A percentile compares a stretch with the other conserved stretches of the same genome.
Conservation (phyloP, 2,888 invertebrate genomes). For the Drosophila suboccidentalis region DNA sequence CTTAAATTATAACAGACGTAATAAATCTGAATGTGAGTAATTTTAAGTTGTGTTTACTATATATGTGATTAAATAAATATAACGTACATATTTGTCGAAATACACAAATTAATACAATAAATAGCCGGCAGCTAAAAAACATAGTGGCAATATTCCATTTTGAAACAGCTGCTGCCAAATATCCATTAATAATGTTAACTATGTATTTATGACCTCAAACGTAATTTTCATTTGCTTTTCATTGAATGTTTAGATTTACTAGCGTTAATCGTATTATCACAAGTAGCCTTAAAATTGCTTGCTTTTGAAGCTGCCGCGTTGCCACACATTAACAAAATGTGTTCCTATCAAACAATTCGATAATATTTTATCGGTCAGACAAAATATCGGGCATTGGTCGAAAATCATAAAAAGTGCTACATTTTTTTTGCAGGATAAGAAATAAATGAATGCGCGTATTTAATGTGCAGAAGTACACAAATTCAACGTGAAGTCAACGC, state of each 20-base stretch:
- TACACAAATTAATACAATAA: constrained; percentile 1
- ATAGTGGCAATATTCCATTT: background rate
- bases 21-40: background rate
- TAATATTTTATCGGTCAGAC: constrained; percentile 28
- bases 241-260: background rate
- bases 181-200: background rate
- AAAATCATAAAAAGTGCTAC: constrained; percentile 52
- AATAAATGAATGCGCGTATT: constrained; percentile 57
- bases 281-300: background rate
- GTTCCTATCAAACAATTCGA: constrained; percentile 31
- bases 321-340: constrained; percentile 19
- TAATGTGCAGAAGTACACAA: constrained; percentile 57
- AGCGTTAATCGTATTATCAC: background rate
- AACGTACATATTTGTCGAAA: constrained; percentile 6
- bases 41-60: constrained; percentile 11
- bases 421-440: constrained; percentile 53
- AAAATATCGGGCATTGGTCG: constrained; percentile 43
- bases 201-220: background rate
- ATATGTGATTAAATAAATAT: constrained; percentile 23
- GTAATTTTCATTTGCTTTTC: background rate
- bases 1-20: background rate
- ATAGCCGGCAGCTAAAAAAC: background rate
- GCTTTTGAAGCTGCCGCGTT: constrained; percentile 23
- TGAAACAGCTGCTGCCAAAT: background rate
- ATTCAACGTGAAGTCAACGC: constrained; percentile 43